Percentiles rank a stretch among this genome's conserved stretches.
Evolutionary conservation across 2,888 invertebrate genomes (phyloP).

Genomic region (Neoscelio sp.): DNA sequence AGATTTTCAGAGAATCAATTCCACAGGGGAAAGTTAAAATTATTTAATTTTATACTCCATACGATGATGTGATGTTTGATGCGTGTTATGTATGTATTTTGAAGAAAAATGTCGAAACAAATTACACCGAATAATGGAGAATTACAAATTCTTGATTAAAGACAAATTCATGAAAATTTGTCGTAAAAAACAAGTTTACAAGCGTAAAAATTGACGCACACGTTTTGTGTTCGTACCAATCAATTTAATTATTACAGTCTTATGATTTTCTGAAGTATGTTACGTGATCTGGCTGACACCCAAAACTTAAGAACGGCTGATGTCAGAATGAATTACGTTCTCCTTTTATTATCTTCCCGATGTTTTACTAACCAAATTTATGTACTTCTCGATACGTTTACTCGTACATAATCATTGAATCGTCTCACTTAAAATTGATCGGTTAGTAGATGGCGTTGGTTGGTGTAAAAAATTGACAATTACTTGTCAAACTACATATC

Average conservation of each 20-base stretch:
- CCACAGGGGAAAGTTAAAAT: too few relatives aligned
- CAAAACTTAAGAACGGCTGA: conserved; percentile 31
- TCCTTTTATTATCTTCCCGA: conserved; percentile 28
- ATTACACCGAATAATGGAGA: too few relatives aligned
- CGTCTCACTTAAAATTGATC: conserved; percentile 4
- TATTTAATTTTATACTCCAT: too few relatives aligned
- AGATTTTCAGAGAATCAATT: too few relatives aligned
- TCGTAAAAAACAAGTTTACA: too few relatives aligned
- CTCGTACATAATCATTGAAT: neutral
- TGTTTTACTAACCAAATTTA: conserved; percentile 38
- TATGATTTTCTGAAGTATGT: conserved; percentile 41
- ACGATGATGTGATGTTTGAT: too few relatives aligned
- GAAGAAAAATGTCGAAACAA: too few relatives aligned
- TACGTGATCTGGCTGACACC: conserved; percentile 55
- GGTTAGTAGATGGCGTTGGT: conserved; percentile 1
- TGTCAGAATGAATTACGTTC: conserved; percentile 31
- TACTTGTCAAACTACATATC: too few relatives aligned
- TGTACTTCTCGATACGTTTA: conserved; percentile 29
- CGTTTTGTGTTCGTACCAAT: neutral
- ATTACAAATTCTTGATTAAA: too few relatives aligned
- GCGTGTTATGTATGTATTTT: too few relatives aligned
- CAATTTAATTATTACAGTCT: conserved; percentile 44
- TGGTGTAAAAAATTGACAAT: too few relatives aligned
- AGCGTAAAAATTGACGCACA: neutral
- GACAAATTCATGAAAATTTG: too few relatives aligned